phyloP scores from a whole-genome alignment of 2,888 invertebrate genomes.

The Meiosimyza platycephala region DNA sequence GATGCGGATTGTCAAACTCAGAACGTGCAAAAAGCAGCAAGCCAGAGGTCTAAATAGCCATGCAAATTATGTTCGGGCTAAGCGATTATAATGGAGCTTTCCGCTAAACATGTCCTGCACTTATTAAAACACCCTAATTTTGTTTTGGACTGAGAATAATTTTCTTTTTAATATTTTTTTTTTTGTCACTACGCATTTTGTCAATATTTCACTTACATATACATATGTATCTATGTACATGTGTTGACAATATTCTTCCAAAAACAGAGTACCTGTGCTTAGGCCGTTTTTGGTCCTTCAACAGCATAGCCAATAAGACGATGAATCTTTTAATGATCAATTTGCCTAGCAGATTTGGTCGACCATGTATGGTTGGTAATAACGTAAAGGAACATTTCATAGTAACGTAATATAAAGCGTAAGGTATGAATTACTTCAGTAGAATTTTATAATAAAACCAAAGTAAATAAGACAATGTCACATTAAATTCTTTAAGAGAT shows the following conservation, averaged over 20 bases:
- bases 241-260: constrained; percentile 56
- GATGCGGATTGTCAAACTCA: too few species aligned
- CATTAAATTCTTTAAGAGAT: not conserved
- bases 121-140: not conserved
- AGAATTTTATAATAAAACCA: constrained; percentile 34
- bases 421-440: not conserved
- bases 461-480: not conserved
- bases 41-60: too few species aligned
- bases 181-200: not conserved
- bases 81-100: too few species aligned
- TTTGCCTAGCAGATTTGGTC: constrained; percentile 38
- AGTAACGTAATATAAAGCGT: not conserved
- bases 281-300: constrained; percentile 50
- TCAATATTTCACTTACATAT: not conserved
- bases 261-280: constrained; percentile 50
- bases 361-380: not conserved
- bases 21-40: too few species aligned
- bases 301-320: not conserved
- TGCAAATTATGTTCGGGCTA: too few species aligned
- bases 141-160: not conserved
- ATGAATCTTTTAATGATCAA: constrained; percentile 49
- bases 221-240: constrained; percentile 49
- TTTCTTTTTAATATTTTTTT: not conserved
- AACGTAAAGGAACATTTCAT: too few species aligned
- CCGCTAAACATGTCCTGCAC: too few species aligned